Evolutionary conservation across 2,113 vertebrate genomes (phyloP), one percentile per base, ranked within the genome.

Genomic region (Sporophila hypoxantha): DNA sequence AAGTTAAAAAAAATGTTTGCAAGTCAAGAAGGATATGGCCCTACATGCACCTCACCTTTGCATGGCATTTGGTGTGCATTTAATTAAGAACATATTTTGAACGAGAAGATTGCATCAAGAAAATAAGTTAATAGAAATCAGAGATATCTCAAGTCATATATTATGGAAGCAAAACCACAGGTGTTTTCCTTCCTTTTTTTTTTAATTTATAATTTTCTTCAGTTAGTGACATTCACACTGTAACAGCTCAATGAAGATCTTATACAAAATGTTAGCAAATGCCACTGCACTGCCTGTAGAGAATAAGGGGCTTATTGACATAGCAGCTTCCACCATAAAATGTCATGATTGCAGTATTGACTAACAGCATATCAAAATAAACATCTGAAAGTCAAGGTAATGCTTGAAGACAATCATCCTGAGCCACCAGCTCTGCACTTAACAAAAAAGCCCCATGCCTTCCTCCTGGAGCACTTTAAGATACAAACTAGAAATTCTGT

Each of bases 321-420:
- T 21, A 73, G 76, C 83, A 87, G 56, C 71, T 84, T 82, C 82
- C 73, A 89, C 85, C 77, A 85, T 87, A 85, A 94, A 95, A 89
- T 94, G 92, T 91, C 92, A 92, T 61, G 76, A 95, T 64, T 95
- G 92, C 87, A 77, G 41, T 94, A 95, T 77, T 94, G 93, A 93
- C 88, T 93, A 95, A 88, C 50, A 76, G 83, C 44, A 44, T 89
- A 93, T 94, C 76, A 92, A 91, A 93, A 94, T 85, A 93, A 95
- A 90, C 79, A 94, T 77, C 92, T 79, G 82, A 82, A 90, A 93
- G 59, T 37, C 3, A 0, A 93, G 64, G 57, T 74, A 92, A 67
- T 79, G 77, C 52, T 76, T 74, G 62, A 69, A 88, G 73, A 91
- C 69, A 84, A 87, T 71, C 69, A 88, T 71, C 49, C 61, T 71